phyloP scores from a whole-genome alignment of 2,888 invertebrate species.

The Dilophus febrilis region DNA sequence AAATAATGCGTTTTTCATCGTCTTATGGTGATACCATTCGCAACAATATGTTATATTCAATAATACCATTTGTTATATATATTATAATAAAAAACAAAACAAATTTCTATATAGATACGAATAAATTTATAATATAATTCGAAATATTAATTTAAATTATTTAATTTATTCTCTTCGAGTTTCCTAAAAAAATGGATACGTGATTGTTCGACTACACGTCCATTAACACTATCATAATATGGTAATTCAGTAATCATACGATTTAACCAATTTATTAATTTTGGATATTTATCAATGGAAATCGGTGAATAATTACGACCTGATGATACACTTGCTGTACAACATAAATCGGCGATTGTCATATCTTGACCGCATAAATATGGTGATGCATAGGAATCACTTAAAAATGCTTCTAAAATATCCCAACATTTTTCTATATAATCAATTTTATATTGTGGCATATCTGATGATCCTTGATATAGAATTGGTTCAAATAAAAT shows the following conservation, averaged over 20 bases:
- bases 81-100: too few species aligned
- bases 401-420: conserved; percentile 29
- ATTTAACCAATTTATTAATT: conserved; percentile 29
- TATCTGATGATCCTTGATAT: conserved; percentile 31
- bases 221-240: too few species aligned
- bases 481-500: conserved; percentile 26
- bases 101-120: too few species aligned
- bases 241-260: conserved; percentile 14
- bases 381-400: conserved; percentile 21
- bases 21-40: too few species aligned
- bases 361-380: conserved; percentile 30
- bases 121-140: too few species aligned
- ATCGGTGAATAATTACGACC: conserved; percentile 30
- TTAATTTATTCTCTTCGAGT: too few species aligned
- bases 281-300: conserved; percentile 32
- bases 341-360: conserved; percentile 34
- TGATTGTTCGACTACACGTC: too few species aligned
- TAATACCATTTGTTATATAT: too few species aligned
- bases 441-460: conserved; percentile 32
- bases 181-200: too few species aligned
- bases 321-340: conserved; percentile 31
- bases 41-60: too few species aligned
- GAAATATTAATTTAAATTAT: too few species aligned
- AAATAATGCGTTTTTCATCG: too few species aligned
- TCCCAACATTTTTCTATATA: conserved; percentile 32